Base-by-base conservation (phyloP, 2,888 invertebrate species). In the Dromius quadrimaculatus region DNA sequence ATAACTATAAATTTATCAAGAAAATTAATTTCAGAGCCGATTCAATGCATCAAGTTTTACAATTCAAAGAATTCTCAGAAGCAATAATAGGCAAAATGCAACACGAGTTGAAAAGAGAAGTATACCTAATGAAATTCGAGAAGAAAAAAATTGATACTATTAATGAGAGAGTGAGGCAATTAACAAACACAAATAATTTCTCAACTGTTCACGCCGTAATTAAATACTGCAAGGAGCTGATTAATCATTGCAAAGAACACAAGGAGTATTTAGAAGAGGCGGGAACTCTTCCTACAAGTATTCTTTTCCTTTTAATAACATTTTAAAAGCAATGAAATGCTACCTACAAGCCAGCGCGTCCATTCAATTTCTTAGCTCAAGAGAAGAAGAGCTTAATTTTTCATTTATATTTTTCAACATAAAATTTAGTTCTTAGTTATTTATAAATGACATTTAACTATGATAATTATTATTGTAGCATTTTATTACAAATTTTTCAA, bases 221-320 rank as follows among this genome's bases (percentile, higher is more conserved):
- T 57, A 66, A 66, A 66, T 66, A 66, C 66, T 38, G 54, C 38
- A 38, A 22, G 23, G 54, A 66, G n/a, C 17, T 66, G 57, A 38
- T 57, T 66, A 17, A 20, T 20, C 57, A 57, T 13, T 66, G 66
- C 41, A 34, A 66, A 8, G 54, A 66, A 15, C 38, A 23, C 23
- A 22, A 28, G 22, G 54, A 54, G 15, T 66, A 66, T 66, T 54
- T 66, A 41, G 41, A 57, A 57, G 38, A 66, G n/a, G 22, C 66
- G 13, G 57, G 23, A 8, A 23, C 17, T 8, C 66, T 57, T 13
- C 57, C 54, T 13, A 54, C 9, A 66, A 57, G 66, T 66, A 45
- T n/a, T n/a, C 23, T 32, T 63, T 23, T 23, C 28, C 50, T 15
- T 41, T 41, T 41, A 15, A 15, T 15, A 6, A 11, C 41, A 15